These are phyloP conservation scores for Beris morrisii DNA, from an alignment of 2,888 invertebrate species.

Conservation along the genomic window DNA sequence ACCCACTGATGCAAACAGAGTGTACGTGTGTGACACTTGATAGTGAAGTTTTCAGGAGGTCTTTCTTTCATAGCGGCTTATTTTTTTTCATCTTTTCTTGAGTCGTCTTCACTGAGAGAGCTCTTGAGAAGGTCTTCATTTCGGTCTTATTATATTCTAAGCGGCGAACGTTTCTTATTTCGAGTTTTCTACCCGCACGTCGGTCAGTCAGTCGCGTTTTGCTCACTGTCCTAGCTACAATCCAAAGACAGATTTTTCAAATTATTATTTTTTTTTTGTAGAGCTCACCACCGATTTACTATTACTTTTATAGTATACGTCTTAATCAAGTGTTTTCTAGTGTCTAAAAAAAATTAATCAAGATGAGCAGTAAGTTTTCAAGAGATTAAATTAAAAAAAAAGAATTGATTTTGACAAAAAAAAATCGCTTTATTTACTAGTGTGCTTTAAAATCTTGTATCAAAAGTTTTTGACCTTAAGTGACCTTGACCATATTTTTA, in stretches of 20 bases:
- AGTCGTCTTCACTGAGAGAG: too few relatives aligned
- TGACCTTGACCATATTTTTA: conserved; percentile 25
- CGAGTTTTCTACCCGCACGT: background rate
- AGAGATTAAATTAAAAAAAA: conserved; percentile 29
- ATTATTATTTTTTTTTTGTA: conserved; percentile 9
- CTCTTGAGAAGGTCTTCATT: too few relatives aligned
- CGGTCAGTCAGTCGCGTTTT: conserved; percentile 17
- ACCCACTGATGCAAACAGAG: too few relatives aligned
- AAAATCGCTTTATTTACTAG: conserved; percentile 18
- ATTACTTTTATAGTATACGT: conserved; percentile 1
- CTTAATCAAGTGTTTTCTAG: conserved; percentile 15
- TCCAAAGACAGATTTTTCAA: conserved; percentile 1
- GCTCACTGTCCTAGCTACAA: conserved; percentile 26
- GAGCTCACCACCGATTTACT: background rate
- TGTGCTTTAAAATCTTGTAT: conserved; percentile 14
- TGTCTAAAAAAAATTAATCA: conserved; percentile 40
- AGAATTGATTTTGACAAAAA: conserved; percentile 8
- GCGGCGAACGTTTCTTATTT: too few relatives aligned
- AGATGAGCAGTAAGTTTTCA: conserved; percentile 49
- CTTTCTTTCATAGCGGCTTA: too few relatives aligned
- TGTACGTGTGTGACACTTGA: too few relatives aligned
- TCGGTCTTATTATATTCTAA: too few relatives aligned
- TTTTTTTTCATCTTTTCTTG: too few relatives aligned
- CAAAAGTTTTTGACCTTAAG: conserved; percentile 15
- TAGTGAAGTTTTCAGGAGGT: too few relatives aligned